These are phyloP conservation scores for Epinotia demarniana DNA, from an alignment of 2,888 invertebrate genomes.

Conservation along the genomic window DNA sequence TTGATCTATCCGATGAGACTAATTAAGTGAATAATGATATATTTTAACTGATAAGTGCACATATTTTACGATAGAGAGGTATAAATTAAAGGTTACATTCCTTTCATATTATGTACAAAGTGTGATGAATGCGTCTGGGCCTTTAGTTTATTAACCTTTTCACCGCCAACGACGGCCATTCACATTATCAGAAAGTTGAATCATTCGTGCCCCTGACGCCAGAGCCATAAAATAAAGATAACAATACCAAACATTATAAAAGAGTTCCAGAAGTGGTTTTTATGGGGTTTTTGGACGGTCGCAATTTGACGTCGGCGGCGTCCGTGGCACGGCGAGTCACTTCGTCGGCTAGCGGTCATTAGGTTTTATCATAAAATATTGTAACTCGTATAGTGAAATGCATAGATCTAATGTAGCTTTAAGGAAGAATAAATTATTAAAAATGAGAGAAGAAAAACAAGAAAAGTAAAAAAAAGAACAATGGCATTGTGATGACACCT, in stretches of 20 bases:
- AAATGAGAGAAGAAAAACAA: conserved; percentile 52
- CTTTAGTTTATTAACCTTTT: conserved; percentile 78
- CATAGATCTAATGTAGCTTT: conserved; percentile 75
- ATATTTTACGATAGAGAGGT: conserved; percentile 81
- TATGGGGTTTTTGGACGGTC: too few species aligned
- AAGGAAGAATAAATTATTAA: conserved; percentile 53
- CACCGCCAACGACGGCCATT: too few species aligned
- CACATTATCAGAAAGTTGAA: too few species aligned
- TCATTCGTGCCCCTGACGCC: too few species aligned
- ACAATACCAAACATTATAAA: too few species aligned
- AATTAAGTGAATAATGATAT: conserved; percentile 65
- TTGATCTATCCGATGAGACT: conserved; percentile 80
- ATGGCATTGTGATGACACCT: conserved; percentile 81
- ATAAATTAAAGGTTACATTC: conserved; percentile 85
- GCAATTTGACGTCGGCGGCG: too few species aligned
- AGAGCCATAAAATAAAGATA: too few species aligned
- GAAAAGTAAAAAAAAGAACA: conserved; percentile 58
- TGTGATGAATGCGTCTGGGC: conserved; percentile 83
- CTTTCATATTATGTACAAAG: conserved; percentile 82
- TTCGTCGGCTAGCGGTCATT: too few species aligned
- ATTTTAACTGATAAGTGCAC: conserved; percentile 60
- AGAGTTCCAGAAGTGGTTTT: too few species aligned
- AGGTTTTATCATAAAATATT: conserved; percentile 79
- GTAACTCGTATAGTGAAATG: conserved; percentile 66
- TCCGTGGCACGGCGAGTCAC: too few species aligned